phyloP scores from a whole-genome alignment of 2,888 invertebrate genomes.

The Tanypteryx hageni region DNA sequence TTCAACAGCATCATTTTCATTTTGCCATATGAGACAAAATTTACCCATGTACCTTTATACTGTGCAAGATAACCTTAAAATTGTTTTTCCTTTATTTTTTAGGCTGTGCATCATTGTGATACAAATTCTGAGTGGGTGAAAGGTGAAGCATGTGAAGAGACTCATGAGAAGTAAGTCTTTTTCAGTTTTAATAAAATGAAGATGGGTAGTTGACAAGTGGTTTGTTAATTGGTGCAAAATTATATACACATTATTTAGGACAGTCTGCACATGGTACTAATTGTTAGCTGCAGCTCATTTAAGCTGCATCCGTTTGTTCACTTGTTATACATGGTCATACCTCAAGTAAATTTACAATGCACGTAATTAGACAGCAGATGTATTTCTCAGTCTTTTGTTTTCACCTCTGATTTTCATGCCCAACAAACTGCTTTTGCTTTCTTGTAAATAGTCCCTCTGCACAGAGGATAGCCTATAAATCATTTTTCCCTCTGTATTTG shows the following conservation, averaged over 20 bases:
- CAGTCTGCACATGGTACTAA: conserved; percentile 27
- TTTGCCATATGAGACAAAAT: no score
- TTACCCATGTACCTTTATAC: no score
- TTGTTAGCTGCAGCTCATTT: conserved; percentile 25
- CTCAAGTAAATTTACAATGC: conserved; percentile 39
- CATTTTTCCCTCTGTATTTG: conserved; percentile 25
- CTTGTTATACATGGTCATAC: neutral
- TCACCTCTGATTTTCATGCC: neutral
- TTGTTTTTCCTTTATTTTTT: conserved; percentile 66
- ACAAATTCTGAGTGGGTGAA: conserved; percentile 70
- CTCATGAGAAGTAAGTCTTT: conserved; percentile 71
- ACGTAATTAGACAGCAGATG: conserved; percentile 14
- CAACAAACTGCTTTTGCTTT: conserved; percentile 38
- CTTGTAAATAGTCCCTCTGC: conserved; percentile 47
- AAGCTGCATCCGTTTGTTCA: conserved; percentile 1
- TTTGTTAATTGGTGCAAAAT: neutral
- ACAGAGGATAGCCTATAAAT: neutral
- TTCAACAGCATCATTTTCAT: no score
- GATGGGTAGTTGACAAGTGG: neutral
- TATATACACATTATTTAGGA: conserved; percentile 6
- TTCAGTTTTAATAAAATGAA: neutral
- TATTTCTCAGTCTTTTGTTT: conserved; percentile 40
- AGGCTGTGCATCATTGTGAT: conserved; percentile 72
- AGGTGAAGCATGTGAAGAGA: conserved; percentile 69
- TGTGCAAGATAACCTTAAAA: neutral